A percentile compares a stretch with the other conserved stretches of the same genome.
These are phyloP conservation scores for Epinephelus coioides DNA, from an alignment of 2,797 vertebrate species.

Conservation along the genomic window DNA sequence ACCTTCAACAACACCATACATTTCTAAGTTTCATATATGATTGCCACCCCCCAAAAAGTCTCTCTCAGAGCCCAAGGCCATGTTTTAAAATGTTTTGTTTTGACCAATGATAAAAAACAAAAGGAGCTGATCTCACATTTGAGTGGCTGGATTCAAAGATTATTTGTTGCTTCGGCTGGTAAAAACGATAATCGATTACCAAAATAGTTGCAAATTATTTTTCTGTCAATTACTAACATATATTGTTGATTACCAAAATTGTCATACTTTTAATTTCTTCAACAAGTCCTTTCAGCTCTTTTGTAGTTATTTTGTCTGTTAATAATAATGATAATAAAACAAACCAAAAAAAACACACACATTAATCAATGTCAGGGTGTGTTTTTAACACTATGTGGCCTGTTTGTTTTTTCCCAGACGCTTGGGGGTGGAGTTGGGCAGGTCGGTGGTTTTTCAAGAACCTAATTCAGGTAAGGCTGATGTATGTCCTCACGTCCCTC, in stretches of 20 bases:
- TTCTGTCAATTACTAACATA: not conserved
- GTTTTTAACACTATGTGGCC: not conserved
- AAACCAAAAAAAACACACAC: not conserved
- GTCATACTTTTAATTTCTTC: not conserved
- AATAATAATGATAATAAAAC: not conserved
- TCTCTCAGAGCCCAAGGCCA: too few species aligned
- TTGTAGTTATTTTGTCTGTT: not conserved
- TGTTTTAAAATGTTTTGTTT: too few species aligned
- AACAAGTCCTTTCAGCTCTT: not conserved
- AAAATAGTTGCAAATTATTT: not conserved
- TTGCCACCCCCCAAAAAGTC: too few species aligned
- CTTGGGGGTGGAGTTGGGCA: slow-evolving; percentile 95
- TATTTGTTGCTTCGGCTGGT: not conserved
- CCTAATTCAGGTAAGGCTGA: slow-evolving; percentile 90
- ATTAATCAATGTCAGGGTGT: not conserved
- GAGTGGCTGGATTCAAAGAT: too few species aligned
- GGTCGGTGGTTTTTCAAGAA: slow-evolving; percentile 96
- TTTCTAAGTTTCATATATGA: too few species aligned
- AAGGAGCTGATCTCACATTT: too few species aligned
- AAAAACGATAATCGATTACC: not conserved
- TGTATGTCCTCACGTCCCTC: not conserved
- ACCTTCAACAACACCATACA: too few species aligned
- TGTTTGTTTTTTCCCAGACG: slow-evolving; percentile 82
- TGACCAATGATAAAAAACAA: too few species aligned
- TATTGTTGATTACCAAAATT: not conserved